These are phyloP conservation scores for Ictalurus furcatus DNA, from an alignment of 2,113 vertebrate genomes.

Conservation along the genomic window DNA sequence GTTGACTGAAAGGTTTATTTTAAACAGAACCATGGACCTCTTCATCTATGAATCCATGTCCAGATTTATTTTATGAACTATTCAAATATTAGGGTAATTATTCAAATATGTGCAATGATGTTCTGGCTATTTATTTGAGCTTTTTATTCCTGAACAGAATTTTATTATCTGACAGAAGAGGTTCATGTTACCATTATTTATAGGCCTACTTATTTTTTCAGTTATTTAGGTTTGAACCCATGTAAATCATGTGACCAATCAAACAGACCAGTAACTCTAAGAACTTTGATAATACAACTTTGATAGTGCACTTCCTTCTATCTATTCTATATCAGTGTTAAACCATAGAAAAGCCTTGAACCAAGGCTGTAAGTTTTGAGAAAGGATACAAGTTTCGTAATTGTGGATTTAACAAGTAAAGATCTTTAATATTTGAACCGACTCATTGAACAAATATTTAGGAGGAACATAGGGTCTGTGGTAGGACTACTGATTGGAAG, in stretches of 20 bases:
- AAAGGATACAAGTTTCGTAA: neutral
- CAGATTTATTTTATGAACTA: neutral
- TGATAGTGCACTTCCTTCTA: neutral
- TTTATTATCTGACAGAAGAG: neutral
- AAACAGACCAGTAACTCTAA: neutral
- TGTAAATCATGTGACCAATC: neutral
- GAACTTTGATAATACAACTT: no score
- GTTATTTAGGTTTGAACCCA: neutral
- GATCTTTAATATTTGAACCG: no score
- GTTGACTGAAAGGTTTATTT: neutral
- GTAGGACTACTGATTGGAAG: no score
- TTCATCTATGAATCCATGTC: neutral
- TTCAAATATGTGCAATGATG: neutral
- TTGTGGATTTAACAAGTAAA: no score
- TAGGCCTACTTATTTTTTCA: neutral
- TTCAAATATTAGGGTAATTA: neutral
- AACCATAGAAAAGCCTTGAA: neutral
- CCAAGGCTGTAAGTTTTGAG: neutral
- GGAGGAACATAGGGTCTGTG: no score
- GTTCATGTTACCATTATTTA: neutral
- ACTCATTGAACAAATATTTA: no score
- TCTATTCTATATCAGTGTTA: neutral
- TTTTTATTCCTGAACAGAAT: neutral
- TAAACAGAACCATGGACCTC: neutral
- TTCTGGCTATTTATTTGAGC: neutral